Percentiles rank a stretch among this genome's conserved stretches.
These are phyloP conservation scores for Bombus haemorrhoidalis DNA, from an alignment of 1,140 invertebrate genomes.

Conservation along the genomic window DNA sequence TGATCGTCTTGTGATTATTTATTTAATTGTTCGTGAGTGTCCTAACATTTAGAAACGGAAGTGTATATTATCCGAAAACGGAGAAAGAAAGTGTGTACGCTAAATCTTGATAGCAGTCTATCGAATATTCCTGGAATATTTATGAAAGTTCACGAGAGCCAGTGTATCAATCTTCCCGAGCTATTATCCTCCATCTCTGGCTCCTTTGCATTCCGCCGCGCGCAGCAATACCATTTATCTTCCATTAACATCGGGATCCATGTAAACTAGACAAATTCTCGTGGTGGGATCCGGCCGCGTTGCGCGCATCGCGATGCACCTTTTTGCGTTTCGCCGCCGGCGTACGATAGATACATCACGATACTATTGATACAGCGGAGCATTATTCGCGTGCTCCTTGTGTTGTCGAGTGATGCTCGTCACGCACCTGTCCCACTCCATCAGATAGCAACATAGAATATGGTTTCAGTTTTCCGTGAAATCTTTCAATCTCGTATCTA, in stretches of 20 bases:
- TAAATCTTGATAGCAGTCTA: neutral
- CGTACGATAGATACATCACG: conserved; percentile 53
- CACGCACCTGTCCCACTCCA: neutral
- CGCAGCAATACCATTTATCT: conserved; percentile 43
- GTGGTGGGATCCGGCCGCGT: neutral
- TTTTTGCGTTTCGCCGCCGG: conserved; percentile 28
- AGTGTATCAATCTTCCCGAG: conserved; percentile 30
- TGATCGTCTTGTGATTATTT: too few relatives aligned
- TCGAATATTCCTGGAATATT: conserved; percentile 23
- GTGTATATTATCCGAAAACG: too few relatives aligned
- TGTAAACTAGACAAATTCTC: conserved; percentile 50
- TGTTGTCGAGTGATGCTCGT: conserved; percentile 35
- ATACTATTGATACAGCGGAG: conserved; percentile 53
- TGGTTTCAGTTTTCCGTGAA: neutral
- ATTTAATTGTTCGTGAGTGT: neutral
- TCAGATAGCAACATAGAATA: neutral
- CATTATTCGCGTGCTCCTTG: conserved; percentile 39
- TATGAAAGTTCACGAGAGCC: conserved; percentile 28
- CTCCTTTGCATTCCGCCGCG: conserved; percentile 26
- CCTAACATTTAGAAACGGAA: neutral
- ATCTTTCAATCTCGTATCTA: neutral
- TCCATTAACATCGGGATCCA: conserved; percentile 49
- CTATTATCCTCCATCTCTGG: neutral
- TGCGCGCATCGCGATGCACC: neutral
- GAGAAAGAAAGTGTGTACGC: neutral